Evolutionary conservation across 2,797 vertebrate genomes (phyloP), one percentile per base, ranked within the genome.

Genomic region (Sciurus vulgaris): DNA sequence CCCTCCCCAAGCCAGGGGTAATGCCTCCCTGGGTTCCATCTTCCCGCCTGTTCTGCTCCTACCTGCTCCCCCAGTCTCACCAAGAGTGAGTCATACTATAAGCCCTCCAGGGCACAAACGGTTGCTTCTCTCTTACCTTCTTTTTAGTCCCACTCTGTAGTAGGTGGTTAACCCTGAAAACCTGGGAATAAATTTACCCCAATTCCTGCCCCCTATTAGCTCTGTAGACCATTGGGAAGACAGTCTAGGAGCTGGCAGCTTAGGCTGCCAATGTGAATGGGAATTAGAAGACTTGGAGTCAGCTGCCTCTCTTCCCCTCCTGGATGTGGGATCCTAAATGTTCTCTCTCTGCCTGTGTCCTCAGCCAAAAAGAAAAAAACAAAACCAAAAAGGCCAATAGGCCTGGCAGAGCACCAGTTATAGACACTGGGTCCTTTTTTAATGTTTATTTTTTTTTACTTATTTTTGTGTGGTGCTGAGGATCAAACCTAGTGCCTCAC

Each of bases 101-200:
- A 79, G 65, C 47, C 96, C 91, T 94, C 87, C 47, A 92, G 96
- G 96, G 92, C 78, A 97, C 89, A 96, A 94, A 96, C 35, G 17
- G 92, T 73, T 96, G 86, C 77, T 85, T 93, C 38, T 67, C 44
- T 87, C 63, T 82, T 22, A 41, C 35, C 38, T 56, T 89, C 78
- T 89, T 84, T 73, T 77, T n/a, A 95, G 38, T 38, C 28, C 38
- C 17, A 65, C 61, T 90, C 44, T 79, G 63, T 84, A 85, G 79
- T 82, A 81, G 51, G 17, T 69, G n/a, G 59, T 59, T 70, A 1
- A 76, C 74, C 70, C 17, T 56, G 38, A 88, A 93, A 93, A 73
- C 35, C 61, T 2, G 4, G 33, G 30, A 92, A 72, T 35, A 83
- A 74, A 92, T 63, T 13, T 20, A 38, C 70, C 82, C 56, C 38